These are phyloP conservation scores for Crocidura indochinensis DNA, from an alignment of 2,797 vertebrate species.

Conservation along the genomic window DNA sequence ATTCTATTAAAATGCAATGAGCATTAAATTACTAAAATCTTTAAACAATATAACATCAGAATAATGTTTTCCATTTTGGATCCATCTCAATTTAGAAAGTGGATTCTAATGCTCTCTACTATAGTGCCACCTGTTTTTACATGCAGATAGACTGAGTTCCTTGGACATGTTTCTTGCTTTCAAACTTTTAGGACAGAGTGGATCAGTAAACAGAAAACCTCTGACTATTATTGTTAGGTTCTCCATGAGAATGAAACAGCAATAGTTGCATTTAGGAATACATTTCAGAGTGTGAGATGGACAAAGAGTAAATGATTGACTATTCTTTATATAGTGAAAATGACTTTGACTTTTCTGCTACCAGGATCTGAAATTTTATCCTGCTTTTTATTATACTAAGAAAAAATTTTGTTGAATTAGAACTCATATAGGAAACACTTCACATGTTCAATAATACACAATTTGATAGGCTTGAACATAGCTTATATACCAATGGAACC, in stretches of 20 bases:
- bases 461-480: too few species aligned
- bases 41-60: conserved; percentile 22
- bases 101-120: too few species aligned
- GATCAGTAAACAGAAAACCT: not conserved
- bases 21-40: not conserved
- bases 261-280: not conserved
- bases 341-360: not conserved
- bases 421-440: too few species aligned
- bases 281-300: not conserved
- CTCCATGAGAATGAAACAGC: not conserved
- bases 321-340: not conserved
- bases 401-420: too few species aligned
- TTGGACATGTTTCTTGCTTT: not conserved
- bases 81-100: conserved; percentile 1
- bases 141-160: not conserved
- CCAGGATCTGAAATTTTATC: not conserved
- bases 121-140: not conserved
- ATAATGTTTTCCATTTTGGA: not conserved
- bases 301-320: not conserved
- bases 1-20: conserved; percentile 29
- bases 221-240: not conserved
- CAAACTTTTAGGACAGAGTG: not conserved
- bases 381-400: not conserved
- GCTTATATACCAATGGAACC: too few species aligned
- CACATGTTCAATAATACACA: too few species aligned